Evolutionary conservation across 2,797 vertebrate species (phyloP).

Genomic region (Lophius americanus): DNA sequence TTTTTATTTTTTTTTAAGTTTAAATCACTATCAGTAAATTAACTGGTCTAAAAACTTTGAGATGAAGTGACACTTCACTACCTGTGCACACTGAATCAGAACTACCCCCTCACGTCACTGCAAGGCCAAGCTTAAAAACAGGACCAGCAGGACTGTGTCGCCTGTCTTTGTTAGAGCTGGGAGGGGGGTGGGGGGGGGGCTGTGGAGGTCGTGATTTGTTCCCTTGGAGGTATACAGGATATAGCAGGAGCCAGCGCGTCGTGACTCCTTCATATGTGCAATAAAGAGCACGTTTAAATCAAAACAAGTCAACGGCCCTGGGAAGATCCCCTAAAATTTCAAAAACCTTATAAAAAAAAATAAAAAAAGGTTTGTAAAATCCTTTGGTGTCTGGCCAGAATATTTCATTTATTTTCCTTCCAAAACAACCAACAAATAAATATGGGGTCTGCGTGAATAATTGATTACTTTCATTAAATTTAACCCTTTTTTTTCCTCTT

Average conservation of each 20-base stretch:
- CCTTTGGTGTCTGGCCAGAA: background rate
- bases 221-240: conserved; percentile 87
- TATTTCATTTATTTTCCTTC: background rate
- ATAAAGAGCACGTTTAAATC: conserved; percentile 66
- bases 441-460: background rate
- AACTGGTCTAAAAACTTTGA: conserved; percentile 3
- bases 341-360: background rate
- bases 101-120: conserved; percentile 47
- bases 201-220: conserved; percentile 87
- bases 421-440: background rate
- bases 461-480: background rate
- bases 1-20: no score
- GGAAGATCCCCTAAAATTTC: background rate
- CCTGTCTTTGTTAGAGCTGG: conserved; percentile 80
- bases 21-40: conserved; percentile 10
- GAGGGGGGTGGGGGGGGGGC: conserved; percentile 73
- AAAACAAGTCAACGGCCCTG: conserved; percentile 58
- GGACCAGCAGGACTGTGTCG: conserved; percentile 82
- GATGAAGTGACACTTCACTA: background rate
- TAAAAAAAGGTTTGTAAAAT: background rate
- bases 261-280: conserved; percentile 82
- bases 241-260: conserved; percentile 89
- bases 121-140: conserved; percentile 78
- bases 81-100: conserved; percentile 28
- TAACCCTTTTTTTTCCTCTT: background rate